Evolutionary conservation across 2,797 vertebrate genomes (phyloP).

Genomic region (Iguana delicatissima): DNA sequence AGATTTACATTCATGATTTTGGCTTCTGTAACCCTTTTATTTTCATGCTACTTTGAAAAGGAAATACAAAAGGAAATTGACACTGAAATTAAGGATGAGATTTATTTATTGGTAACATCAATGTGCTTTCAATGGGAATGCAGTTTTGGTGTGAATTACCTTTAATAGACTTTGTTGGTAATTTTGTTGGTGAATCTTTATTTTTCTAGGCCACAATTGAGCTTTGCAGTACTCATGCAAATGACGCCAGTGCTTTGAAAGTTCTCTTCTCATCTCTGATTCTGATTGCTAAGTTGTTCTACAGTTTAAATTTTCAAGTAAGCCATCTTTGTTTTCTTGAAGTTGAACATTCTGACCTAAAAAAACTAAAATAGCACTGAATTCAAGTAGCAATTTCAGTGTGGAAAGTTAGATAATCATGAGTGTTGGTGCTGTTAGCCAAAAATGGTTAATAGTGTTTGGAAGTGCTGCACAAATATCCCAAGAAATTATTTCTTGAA

Average conservation of each 20-base stretch:
- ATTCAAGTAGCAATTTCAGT: constrained; percentile 12
- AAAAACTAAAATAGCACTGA: background rate
- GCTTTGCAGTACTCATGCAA: constrained; percentile 94
- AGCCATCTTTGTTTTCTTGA: constrained; percentile 51
- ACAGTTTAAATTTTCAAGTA: constrained; percentile 99
- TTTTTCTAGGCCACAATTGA: constrained; percentile 93
- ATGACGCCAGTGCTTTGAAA: constrained; percentile 92
- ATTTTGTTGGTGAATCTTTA: constrained; percentile 50
- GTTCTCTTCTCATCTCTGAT: constrained; percentile 98
- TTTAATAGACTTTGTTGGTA: background rate
- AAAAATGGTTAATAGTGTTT: background rate
- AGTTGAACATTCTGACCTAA: background rate
- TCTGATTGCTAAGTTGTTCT: constrained; percentile 96
- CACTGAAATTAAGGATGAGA: background rate
- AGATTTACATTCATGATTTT: background rate
- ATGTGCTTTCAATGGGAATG: background rate
- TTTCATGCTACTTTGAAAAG: background rate
- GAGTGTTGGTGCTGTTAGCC: background rate
- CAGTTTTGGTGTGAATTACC: background rate
- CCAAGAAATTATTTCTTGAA: background rate
- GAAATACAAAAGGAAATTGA: background rate
- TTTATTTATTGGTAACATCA: background rate
- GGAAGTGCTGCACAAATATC: background rate
- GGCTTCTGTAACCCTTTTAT: background rate
- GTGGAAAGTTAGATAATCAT: background rate